Percentiles rank a stretch among this genome's conserved stretches.
Conservation (phyloP, 23 tunicate species). For the Botrylloides violaceus region DNA sequence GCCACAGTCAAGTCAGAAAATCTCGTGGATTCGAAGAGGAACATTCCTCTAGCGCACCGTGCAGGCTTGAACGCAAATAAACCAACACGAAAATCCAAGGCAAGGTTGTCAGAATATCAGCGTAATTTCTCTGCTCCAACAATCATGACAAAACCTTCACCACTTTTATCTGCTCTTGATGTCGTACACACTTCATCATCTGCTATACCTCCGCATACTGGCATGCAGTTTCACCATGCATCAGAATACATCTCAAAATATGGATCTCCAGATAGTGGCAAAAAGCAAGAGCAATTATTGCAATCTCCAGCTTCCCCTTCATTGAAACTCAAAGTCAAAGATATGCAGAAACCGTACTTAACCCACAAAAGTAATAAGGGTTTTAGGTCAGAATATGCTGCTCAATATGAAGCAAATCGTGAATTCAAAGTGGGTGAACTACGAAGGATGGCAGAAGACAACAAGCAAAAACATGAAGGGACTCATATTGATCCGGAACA, state of each 20-base stretch:
- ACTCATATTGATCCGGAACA: slow-evolving; percentile 61
- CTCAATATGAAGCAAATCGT: slow-evolving; percentile 8
- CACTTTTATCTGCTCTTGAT: slow-evolving; percentile 75
- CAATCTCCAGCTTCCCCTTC: slow-evolving; percentile 86
- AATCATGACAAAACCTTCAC: slow-evolving; percentile 38
- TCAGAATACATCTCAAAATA: slow-evolving; percentile 61
- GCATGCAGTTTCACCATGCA: slow-evolving; percentile 35
- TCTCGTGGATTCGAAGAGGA: not conserved
- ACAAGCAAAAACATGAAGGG: slow-evolving; percentile 68
- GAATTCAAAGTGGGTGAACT: slow-evolving; percentile 7
- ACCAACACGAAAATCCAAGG: not conserved
- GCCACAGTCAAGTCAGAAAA: not conserved
- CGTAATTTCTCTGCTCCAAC: slow-evolving; percentile 20
- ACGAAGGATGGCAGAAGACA: slow-evolving; percentile 46
- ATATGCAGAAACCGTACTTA: slow-evolving; percentile 27
- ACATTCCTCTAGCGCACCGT: slow-evolving; percentile 8
- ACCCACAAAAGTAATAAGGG: slow-evolving; percentile 1
- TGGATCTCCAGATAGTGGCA: slow-evolving; percentile 21
- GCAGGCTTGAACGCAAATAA: slow-evolving; percentile 8
- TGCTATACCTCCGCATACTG: slow-evolving; percentile 67
- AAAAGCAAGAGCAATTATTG: slow-evolving; percentile 9
- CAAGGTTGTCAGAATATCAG: slow-evolving; percentile 19
- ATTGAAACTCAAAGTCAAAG: slow-evolving; percentile 55
- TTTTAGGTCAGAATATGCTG: slow-evolving; percentile 11
- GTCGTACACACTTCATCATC: slow-evolving; percentile 81